Base-by-base conservation (phyloP, 2,888 invertebrate species). In the Galerucella calmariensis region DNA sequence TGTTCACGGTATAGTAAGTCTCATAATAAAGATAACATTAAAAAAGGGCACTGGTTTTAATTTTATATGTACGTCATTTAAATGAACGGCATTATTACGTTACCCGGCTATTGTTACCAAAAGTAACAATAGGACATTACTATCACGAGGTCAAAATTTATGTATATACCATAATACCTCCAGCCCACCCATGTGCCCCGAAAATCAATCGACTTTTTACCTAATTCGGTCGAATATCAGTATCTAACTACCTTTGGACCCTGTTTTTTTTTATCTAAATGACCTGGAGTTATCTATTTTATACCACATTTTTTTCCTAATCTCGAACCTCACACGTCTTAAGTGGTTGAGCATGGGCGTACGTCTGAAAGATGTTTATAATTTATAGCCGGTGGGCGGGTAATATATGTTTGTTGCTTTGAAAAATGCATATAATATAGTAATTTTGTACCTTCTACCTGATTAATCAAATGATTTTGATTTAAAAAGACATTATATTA, bases 131-230 rank as follows among this genome's bases (percentile, higher is more conserved):
- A 61, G 61, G 27, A 27, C 20, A 61, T 61, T 35, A 61, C 27
- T 61, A 61, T 61, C 61, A 61, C 61, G 27, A 20, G 27, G 61
- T 14, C 20, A 27, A 61, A 61, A 61, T 61, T 61, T 61, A 61
- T 61, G 61, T 48, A 48, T 48, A 44, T 44, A 46, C 46, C 48
- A 48, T 48, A 48, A 48, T 14, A 48, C 9, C 35, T 8, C 20
- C 20, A 61, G 61, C 61, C 61, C 61, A 61, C 61, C 61, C 27
- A 61, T 35, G 35, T 6, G 27, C 6, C 20, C 61, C 61, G 27
- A 61, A 61, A 48, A 48, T 48, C 48, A 48, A 48, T 48, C 2
- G 12, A 48, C 11, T 61, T 20, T 61, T 61, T 61, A 61, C 61
- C 61, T 27, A 61, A 27, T 61, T 61, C 27, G 61, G 35, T 24